A percentile compares a stretch with the other conserved stretches of the same genome.
phyloP scores from a whole-genome alignment of 2,888 invertebrate species.

The Phaedon cochleariae region DNA sequence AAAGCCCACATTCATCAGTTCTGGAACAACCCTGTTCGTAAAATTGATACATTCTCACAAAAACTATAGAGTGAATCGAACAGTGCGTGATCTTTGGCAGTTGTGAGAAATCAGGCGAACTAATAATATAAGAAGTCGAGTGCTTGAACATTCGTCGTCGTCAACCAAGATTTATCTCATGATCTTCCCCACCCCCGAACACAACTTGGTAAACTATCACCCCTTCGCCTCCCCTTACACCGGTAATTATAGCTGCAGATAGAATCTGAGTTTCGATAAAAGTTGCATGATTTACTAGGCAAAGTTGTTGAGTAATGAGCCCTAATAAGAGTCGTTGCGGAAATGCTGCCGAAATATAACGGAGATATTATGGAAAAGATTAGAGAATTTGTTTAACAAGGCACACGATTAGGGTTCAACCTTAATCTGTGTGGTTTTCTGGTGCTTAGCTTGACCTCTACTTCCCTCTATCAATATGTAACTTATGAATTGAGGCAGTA shows the following conservation, averaged over 20 bases:
- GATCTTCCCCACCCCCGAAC: constrained; percentile 8
- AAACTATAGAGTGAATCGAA: too few species aligned
- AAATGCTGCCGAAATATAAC: constrained; percentile 17
- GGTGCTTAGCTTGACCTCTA: background rate
- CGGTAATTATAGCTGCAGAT: constrained; percentile 35
- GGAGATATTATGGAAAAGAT: constrained; percentile 1
- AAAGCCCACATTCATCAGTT: too few species aligned
- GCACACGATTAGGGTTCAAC: background rate
- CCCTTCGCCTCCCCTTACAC: constrained; percentile 21
- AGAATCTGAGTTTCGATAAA: constrained; percentile 34
- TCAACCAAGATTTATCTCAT: constrained; percentile 13
- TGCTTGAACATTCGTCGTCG: constrained; percentile 25
- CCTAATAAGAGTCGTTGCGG: constrained; percentile 26
- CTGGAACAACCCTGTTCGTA: background rate
- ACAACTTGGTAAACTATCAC: constrained; percentile 24
- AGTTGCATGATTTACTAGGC: constrained; percentile 30
- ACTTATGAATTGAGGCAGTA: too few species aligned
- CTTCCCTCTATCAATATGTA: too few species aligned
- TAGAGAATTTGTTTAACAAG: background rate
- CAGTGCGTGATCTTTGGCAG: constrained; percentile 5
- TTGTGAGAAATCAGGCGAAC: constrained; percentile 1
- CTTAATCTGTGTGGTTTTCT: background rate
- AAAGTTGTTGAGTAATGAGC: constrained; percentile 33
- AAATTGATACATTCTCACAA: background rate
- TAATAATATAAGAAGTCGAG: constrained; percentile 6